Evolutionary conservation across 2,888 invertebrate species (phyloP), one percentile per base, ranked within the genome.

Genomic region (Candidula unifasciata): DNA sequence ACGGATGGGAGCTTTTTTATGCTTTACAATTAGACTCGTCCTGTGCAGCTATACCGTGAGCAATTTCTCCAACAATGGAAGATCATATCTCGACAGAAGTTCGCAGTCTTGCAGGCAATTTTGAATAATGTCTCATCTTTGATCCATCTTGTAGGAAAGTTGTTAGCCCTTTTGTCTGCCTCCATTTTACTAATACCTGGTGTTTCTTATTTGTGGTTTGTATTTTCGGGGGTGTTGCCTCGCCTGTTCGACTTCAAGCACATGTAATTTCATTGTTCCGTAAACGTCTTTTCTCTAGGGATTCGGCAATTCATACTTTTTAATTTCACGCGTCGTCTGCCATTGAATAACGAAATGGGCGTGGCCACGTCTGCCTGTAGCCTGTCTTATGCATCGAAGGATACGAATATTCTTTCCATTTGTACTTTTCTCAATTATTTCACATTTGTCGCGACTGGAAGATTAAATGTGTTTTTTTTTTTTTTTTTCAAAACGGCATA

Each of bases 31-130:
- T 74, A 74, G 27, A 30, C 30, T 30, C 27, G n/a, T 24, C n/a
- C 60, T 60, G 24, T 54, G 30, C n/a, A 30, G 54, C 18, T 74
- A 52, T 30, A 16, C 52, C 54, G 30, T 30, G 74, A 27, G 27
- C 74, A 30, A 30, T 30, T 30, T 74, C 74, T 74, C 30, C 52
- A 74, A 74, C 74, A 74, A 74, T 74, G 74, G 18, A 1, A 54
- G 52, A 74, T 74, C 74, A 74, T 74, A 74, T 54, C 74, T 5
- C 74, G 74, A 74, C 74, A 74, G 74, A 74, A n/a, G 74, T 74
- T 74, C 54, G 30, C 74, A 74, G 74, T 52, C 74, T 74, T 74
- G 30, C 54, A 74, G 54, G 30, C 16, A 18, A 0, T 30, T 27
- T 52, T 27, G 18, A 52, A 74, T 18, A n/a, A 74, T 13, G 30